Conservation (phyloP, 1,140 invertebrate genomes). For the Octopus sinensis region DNA sequence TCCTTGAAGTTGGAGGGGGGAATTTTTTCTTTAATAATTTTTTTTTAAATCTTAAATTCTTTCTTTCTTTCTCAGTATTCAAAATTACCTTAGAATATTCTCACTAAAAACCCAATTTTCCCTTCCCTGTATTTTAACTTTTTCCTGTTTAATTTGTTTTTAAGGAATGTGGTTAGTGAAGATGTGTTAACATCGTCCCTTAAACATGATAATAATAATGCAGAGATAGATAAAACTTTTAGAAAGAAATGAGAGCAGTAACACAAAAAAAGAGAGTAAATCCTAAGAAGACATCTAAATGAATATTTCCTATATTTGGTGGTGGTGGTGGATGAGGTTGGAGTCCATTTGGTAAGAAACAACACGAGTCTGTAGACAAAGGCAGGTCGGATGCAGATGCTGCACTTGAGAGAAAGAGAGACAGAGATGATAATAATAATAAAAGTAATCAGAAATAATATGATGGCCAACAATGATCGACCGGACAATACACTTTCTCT, state of each 20-base stretch:
- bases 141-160: not conserved
- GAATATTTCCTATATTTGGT: too few relatives aligned
- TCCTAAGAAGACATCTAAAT: too few relatives aligned
- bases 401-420: not conserved
- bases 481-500: not conserved
- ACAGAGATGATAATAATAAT: not conserved
- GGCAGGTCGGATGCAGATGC: not conserved
- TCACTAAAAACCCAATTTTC: too few relatives aligned
- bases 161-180: slow-evolving; percentile 8
- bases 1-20: not conserved
- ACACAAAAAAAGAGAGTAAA: too few relatives aligned
- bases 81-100: too few relatives aligned
- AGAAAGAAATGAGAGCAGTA: too few relatives aligned
- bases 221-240: too few relatives aligned
- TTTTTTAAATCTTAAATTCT: slow-evolving; percentile 1
- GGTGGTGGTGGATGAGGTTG: not conserved
- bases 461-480: too few relatives aligned
- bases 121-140: not conserved
- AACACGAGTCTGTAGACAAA: not conserved
- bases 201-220: too few relatives aligned
- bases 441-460: too few relatives aligned
- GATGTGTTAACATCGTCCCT: not conserved
- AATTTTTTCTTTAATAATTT: not conserved
- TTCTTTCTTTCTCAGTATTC: not conserved
- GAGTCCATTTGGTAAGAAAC: not conserved